These are phyloP conservation scores for Calypte anna DNA, from an alignment of 2,113 vertebrate species.

Conservation along the genomic window DNA sequence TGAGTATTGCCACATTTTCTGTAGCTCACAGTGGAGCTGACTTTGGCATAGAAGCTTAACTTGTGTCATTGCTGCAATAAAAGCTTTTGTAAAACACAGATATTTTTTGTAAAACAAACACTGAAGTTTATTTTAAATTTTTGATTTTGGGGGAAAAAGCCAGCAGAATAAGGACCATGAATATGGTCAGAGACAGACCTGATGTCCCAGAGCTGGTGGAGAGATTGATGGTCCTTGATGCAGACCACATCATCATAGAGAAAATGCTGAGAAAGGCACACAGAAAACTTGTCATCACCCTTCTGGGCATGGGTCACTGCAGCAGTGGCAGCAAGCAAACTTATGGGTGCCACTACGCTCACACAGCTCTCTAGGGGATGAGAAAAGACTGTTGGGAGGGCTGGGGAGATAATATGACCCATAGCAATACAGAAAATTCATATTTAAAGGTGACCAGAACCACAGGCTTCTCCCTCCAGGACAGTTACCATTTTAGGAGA, in stretches of 20 bases:
- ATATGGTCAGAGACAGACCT: neutral
- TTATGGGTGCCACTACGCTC: neutral
- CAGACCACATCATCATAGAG: neutral
- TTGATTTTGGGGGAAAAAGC: fast-evolving
- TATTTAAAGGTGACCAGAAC: neutral
- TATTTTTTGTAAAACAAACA: neutral
- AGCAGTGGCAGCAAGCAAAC: neutral
- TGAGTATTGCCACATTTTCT: neutral
- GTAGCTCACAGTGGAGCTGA: neutral
- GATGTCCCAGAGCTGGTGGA: neutral
- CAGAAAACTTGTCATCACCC: neutral
- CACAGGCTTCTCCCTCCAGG: neutral
- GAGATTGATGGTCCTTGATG: neutral
- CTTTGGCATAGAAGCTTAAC: neutral
- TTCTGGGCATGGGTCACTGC: neutral
- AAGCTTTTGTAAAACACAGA: neutral
- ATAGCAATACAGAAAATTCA: neutral
- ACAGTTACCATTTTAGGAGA: neutral
- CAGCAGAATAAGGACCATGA: neutral
- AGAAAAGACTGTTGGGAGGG: neutral
- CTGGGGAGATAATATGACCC: neutral
- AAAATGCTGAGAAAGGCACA: neutral
- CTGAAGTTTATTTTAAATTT: neutral
- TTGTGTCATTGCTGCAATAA: neutral
- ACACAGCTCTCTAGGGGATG: fast-evolving